These are phyloP conservation scores for Poeciliopsis turneri DNA, from an alignment of 2,797 vertebrate genomes.

Conservation along the genomic window DNA sequence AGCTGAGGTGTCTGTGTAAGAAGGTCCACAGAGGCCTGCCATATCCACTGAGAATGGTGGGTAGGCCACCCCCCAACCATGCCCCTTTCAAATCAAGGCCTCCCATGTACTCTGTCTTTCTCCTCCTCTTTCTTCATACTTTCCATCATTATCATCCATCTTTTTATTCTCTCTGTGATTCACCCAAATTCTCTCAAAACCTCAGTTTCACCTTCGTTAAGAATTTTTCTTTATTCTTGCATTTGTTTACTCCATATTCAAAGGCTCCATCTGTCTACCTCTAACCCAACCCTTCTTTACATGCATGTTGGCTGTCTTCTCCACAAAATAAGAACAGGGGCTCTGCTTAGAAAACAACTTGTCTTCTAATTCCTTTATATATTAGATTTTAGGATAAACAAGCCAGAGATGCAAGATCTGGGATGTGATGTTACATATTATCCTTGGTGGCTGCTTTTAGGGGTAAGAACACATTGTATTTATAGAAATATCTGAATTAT, in stretches of 20 bases:
- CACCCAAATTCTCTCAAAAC: conserved; percentile 44
- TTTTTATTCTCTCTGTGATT: conserved; percentile 48
- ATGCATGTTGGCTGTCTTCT: conserved; percentile 47
- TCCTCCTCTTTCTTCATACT: conserved; percentile 44
- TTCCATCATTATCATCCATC: conserved; percentile 56
- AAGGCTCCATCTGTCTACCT: conserved; percentile 38
- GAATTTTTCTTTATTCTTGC: conserved; percentile 41
- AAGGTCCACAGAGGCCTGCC: conserved; percentile 87
- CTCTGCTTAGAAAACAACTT: neutral
- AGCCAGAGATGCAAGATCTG: conserved; percentile 45
- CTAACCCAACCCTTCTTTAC: conserved; percentile 7
- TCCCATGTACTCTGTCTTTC: conserved; percentile 38
- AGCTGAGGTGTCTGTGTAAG: conserved; percentile 84
- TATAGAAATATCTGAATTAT: conserved; percentile 70
- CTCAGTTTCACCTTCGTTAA: conserved; percentile 40
- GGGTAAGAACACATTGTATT: conserved; percentile 68
- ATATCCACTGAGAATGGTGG: conserved; percentile 71
- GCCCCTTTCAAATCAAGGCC: conserved; percentile 58
- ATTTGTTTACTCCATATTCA: conserved; percentile 28
- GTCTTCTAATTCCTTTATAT: conserved; percentile 37
- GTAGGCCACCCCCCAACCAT: conserved; percentile 44
- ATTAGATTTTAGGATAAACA: conserved; percentile 57
- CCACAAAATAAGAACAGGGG: neutral
- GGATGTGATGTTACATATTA: conserved; percentile 51
- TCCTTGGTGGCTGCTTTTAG: conserved; percentile 70